phyloP scores from a whole-genome alignment of 2,113 vertebrate genomes.

The Chlorocebus sabaeus region DNA sequence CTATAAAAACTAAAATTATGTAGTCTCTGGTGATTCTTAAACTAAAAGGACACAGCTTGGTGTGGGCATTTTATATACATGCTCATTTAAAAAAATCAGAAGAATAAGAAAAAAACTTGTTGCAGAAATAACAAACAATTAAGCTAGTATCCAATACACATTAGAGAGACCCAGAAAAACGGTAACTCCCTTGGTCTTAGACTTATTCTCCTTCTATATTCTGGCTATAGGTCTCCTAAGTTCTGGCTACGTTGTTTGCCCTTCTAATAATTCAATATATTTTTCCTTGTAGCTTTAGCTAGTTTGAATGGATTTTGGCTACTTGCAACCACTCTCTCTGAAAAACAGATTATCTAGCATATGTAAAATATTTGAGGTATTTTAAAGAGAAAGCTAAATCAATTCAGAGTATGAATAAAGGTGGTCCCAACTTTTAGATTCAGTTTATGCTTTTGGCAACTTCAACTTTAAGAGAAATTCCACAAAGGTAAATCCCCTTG shows the following conservation, averaged over 20 bases:
- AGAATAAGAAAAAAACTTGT: not conserved
- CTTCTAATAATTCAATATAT: not conserved
- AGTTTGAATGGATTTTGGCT: conserved; percentile 16
- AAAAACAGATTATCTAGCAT: conserved; percentile 23
- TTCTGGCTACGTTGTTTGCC: not conserved
- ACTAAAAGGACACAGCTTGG: not conserved
- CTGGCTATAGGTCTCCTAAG: not conserved
- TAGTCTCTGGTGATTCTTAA: not conserved
- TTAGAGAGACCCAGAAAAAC: not conserved
- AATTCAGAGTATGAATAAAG: conserved; percentile 25
- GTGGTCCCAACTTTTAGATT: not conserved
- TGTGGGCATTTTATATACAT: not conserved
- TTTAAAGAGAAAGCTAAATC: conserved; percentile 42
- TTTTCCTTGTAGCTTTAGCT: not conserved
- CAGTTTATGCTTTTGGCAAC: not conserved
- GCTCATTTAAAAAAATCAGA: not conserved
- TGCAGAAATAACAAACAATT: not conserved
- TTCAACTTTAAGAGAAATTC: conserved; percentile 22
- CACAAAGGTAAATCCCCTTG: not conserved
- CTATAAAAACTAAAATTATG: not conserved
- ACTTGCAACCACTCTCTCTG: not conserved
- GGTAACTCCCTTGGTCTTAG: not conserved
- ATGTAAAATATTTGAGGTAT: conserved; percentile 9
- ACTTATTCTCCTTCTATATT: not conserved
- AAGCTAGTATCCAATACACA: not conserved